A percentile compares a stretch with the other conserved stretches of the same genome.
These are phyloP conservation scores for Scrobipalpa costella DNA, from an alignment of 2,888 invertebrate species.

Conservation along the genomic window DNA sequence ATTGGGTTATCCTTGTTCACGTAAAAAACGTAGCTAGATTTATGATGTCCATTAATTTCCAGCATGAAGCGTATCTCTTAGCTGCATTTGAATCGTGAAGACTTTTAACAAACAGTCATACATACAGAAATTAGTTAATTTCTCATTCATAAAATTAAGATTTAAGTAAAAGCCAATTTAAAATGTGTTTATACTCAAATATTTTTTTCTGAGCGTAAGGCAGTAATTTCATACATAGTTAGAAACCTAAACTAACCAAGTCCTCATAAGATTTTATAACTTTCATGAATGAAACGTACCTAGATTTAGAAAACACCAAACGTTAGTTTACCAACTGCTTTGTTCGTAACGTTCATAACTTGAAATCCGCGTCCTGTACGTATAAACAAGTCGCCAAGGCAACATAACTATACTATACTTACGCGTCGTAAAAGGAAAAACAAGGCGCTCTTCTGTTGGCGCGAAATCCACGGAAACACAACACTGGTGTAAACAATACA, in stretches of 20 bases:
- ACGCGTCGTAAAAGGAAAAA: constrained; percentile 22
- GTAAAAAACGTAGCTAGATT: too few species aligned
- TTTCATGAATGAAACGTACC: not conserved
- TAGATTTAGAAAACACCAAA: not conserved
- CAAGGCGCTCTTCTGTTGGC: constrained; percentile 30
- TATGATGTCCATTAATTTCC: too few species aligned
- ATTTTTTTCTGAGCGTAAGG: too few species aligned
- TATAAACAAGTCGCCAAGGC: constrained; percentile 30
- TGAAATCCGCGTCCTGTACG: constrained; percentile 15
- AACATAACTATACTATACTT: constrained; percentile 23
- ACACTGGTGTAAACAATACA: constrained; percentile 28
- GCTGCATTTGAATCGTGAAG: too few species aligned
- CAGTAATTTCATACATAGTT: too few species aligned
- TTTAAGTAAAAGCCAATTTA: too few species aligned
- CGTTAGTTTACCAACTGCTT: constrained; percentile 26
- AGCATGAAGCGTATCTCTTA: too few species aligned
- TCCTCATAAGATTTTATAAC: not conserved
- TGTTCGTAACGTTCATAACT: constrained; percentile 15
- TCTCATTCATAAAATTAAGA: too few species aligned
- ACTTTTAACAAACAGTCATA: too few species aligned
- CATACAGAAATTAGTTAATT: too few species aligned
- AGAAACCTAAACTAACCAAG: not conserved
- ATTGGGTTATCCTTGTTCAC: not conserved
- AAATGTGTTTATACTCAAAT: too few species aligned
- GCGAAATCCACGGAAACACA: constrained; percentile 34